Percentiles rank a stretch among this genome's conserved stretches.
Evolutionary conservation across 1,140 invertebrate species (phyloP).

Genomic region (Tetramorium parvispinum): DNA sequence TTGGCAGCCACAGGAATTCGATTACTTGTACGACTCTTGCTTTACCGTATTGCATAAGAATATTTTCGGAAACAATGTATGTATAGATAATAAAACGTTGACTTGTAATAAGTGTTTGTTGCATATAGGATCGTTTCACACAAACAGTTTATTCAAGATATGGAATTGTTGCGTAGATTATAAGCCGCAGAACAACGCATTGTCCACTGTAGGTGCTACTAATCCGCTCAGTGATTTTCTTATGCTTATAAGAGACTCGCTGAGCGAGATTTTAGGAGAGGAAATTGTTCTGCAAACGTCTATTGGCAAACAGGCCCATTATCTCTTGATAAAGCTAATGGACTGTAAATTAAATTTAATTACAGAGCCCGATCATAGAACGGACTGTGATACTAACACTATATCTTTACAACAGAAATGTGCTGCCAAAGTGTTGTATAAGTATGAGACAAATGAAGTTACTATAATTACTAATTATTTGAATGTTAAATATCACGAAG

Average conservation of each 20-base stretch:
- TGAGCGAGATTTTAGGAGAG: conserved; percentile 73
- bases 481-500: conserved; percentile 76
- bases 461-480: conserved; percentile 63
- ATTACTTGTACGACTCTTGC: conserved; percentile 81
- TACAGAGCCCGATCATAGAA: conserved; percentile 65
- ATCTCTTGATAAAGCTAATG: conserved; percentile 80
- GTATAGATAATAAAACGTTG: conserved; percentile 68
- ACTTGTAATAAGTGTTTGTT: conserved; percentile 80
- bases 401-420: conserved; percentile 71
- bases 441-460: conserved; percentile 76
- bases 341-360: conserved; percentile 80
- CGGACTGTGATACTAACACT: conserved; percentile 50
- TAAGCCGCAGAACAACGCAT: conserved; percentile 44
- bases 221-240: conserved; percentile 81
- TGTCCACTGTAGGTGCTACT: conserved; percentile 54
- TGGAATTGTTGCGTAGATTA: conserved; percentile 82
- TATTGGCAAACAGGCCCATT: conserved; percentile 75
- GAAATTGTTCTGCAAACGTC: conserved; percentile 78
- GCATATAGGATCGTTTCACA: conserved; percentile 75
- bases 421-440: conserved; percentile 82
- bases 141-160: conserved; percentile 75
- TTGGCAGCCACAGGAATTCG: conserved; percentile 74
- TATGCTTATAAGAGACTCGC: conserved; percentile 74
- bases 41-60: conserved; percentile 76
- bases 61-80: conserved; percentile 74